Base-by-base conservation (phyloP, 2,797 vertebrate species). In the Prunella strophiata region DNA sequence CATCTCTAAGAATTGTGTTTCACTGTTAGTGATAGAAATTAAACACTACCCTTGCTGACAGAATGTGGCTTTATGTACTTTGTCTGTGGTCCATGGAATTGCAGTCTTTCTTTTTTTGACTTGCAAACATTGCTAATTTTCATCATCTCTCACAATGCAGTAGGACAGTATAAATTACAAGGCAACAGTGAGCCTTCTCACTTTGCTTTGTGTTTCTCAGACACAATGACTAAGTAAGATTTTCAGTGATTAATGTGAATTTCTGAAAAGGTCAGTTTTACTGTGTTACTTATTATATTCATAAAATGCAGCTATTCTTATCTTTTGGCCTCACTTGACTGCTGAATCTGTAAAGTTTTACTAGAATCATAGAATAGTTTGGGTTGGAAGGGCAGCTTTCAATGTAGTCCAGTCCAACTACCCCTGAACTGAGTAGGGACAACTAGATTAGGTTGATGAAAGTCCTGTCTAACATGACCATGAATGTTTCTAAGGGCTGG, bases 401-500 rank as follows among this genome's bases (percentile, higher is more conserved):
- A 38, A 29, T 2, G 1, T 40, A 32, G 62, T 87, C 30, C 19
- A 13, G 16, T 57, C 48, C 21, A 75, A 17, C 10, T 4, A n/a
- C 5, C 3, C 11, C 25, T 67, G 21, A 20, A 36, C 5, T 63
- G 3, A 45, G 4, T 9, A 68, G 15, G 4, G 8, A 59, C 10
- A 65, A 22, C 2, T 11, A 38, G 12, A 34, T 65, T 26, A 43
- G 13, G 5, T 11, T 43, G 10, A 11, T 55, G 16, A 61, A 57
- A 70, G 9, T 4, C 13, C 11, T 1, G 3, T 48, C 16, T 11
- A 84, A 8, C 0, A 1, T 18, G 19, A 40, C 4, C 11, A 48
- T 15, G 7, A 63, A 42, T 9, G 4, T 54, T 76, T 40, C 36
- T n/a, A 51, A 18, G 29, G 11, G 30, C 27, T 29, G 19, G 8